Percentiles rank a stretch among this genome's conserved stretches.
Conservation (phyloP, 2,113 vertebrate genomes). For the Rissa tridactyla region DNA sequence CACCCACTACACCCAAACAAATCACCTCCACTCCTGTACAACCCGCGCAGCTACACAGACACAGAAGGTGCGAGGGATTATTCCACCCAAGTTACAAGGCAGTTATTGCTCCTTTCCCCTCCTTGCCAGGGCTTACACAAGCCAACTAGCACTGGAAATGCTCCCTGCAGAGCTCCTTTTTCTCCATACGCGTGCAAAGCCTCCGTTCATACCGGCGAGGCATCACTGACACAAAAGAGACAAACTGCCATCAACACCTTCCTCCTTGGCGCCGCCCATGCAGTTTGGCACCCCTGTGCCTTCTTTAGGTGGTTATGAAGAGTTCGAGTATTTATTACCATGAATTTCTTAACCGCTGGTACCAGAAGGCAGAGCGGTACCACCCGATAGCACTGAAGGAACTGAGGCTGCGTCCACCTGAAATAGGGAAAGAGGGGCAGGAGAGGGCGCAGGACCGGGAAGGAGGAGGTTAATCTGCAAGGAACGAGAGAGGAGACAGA, state of each 20-base stretch:
- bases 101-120: constrained; percentile 50
- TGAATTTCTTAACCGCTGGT: neutral
- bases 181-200: neutral
- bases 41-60: constrained; percentile 38
- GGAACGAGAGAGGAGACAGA: neutral
- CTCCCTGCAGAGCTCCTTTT: constrained; percentile 1
- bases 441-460: neutral
- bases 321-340: constrained; percentile 20
- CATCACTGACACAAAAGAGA: constrained; percentile 50
- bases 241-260: constrained; percentile 57
- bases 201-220: neutral
- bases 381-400: neutral
- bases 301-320: constrained; percentile 26
- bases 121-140: neutral
- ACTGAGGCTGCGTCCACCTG: neutral
- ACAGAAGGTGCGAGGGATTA: constrained; percentile 64
- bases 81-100: constrained; percentile 48
- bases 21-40: constrained; percentile 5
- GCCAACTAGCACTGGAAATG: neutral
- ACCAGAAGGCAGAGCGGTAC: neutral
- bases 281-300: constrained; percentile 52
- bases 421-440: neutral
- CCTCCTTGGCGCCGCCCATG: constrained; percentile 37
- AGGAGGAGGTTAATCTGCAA: neutral
- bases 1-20: constrained; percentile 46